Evolutionary conservation across 2,797 vertebrate genomes (phyloP).

Genomic region (Pangasius larnaudii): DNA sequence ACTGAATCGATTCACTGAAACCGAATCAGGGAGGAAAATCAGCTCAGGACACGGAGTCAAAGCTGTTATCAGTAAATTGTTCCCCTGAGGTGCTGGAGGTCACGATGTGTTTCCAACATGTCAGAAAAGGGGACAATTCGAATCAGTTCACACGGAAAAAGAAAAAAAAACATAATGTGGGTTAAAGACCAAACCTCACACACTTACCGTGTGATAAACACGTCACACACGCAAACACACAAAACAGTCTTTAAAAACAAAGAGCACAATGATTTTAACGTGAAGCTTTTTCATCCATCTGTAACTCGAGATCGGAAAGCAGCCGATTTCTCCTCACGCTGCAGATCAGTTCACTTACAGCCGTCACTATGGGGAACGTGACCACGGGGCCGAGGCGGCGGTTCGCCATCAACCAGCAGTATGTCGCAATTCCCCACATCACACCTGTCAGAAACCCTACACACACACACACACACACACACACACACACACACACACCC

Average conservation of each 20-base stretch:
- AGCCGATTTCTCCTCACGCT: not conserved
- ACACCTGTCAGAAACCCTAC: constrained; percentile 73
- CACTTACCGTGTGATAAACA: not conserved
- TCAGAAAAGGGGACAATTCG: no score
- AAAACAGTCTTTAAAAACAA: not conserved
- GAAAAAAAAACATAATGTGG: not conserved
- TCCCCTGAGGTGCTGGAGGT: no score
- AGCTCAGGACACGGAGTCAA: not conserved
- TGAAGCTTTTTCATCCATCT: not conserved
- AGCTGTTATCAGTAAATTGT: no score
- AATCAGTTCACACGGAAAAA: no score
- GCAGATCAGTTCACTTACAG: constrained; percentile 78
- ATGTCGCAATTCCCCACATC: constrained; percentile 85
- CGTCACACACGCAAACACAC: not conserved
- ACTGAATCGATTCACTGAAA: not conserved
- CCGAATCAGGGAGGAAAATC: not conserved
- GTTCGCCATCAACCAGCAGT: constrained; percentile 89
- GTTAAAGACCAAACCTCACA: not conserved
- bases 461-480: not conserved
- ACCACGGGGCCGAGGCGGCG: constrained; percentile 83
- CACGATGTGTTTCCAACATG: no score
- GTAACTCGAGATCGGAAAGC: not conserved
- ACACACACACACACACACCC: not conserved
- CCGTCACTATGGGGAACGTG: constrained; percentile 86
- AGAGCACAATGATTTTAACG: not conserved